Percentiles rank a stretch among this genome's conserved stretches.
These are phyloP conservation scores for Ricordea florida DNA, from an alignment of 92 coral and sea anemone genomes.

Conservation along the genomic window DNA sequence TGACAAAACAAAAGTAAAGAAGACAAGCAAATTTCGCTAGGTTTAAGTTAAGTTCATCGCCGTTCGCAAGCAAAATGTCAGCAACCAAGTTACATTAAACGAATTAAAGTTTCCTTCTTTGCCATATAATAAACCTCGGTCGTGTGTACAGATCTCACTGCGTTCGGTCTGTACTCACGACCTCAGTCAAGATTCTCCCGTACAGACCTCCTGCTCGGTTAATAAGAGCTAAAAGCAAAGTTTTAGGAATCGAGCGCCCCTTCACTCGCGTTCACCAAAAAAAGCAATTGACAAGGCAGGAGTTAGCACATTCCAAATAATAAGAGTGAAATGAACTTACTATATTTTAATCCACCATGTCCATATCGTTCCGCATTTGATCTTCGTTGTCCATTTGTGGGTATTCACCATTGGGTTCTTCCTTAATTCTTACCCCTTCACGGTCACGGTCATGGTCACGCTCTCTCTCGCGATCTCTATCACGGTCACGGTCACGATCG, in stretches of 20 bases:
- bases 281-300: neutral
- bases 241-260: neutral
- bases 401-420: conserved; percentile 66
- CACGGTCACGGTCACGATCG: conserved; percentile 59
- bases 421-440: conserved; percentile 51
- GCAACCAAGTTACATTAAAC: too few species aligned
- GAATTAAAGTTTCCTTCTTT: too few species aligned
- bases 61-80: too few species aligned
- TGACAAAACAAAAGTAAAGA: too few species aligned
- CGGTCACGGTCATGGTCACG: conserved; percentile 66
- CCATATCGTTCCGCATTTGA: conserved; percentile 51
- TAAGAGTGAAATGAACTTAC: neutral
- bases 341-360: conserved; percentile 62
- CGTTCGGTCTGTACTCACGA: too few species aligned
- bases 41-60: too few species aligned
- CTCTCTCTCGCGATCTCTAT: conserved; percentile 64
- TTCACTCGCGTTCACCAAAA: too few species aligned
- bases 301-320: neutral
- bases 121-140: too few species aligned
- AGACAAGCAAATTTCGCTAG: too few species aligned
- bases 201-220: too few species aligned
- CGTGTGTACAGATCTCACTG: too few species aligned
- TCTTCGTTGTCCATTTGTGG: conserved; percentile 56
- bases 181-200: too few species aligned
- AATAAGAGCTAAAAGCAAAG: neutral